A percentile compares a stretch with the other conserved stretches of the same genome.
These are phyloP conservation scores for Perca schrenkii DNA, from an alignment of 2,113 vertebrate genomes.

Conservation along the genomic window DNA sequence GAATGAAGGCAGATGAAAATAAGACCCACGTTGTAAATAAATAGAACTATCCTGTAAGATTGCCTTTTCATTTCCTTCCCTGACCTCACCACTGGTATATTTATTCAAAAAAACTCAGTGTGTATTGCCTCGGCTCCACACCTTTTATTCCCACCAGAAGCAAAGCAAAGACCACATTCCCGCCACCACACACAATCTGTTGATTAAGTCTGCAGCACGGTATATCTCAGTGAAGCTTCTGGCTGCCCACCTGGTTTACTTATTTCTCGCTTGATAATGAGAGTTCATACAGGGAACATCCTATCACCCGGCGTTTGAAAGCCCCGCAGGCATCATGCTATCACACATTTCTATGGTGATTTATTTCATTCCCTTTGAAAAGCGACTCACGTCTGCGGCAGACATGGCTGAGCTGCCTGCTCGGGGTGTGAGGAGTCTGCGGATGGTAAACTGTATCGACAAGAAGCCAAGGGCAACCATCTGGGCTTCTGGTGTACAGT, in stretches of 20 bases:
- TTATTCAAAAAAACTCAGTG: conserved; percentile 43
- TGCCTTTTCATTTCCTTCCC: conserved; percentile 45
- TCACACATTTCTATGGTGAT: conserved; percentile 68
- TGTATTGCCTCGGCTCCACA: conserved; percentile 9
- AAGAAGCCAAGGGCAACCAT: conserved; percentile 59
- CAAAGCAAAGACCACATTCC: conserved; percentile 26
- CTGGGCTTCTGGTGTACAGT: conserved; percentile 52
- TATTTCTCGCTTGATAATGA: conserved; percentile 71
- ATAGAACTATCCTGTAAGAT: conserved; percentile 30
- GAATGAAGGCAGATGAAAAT: neutral
- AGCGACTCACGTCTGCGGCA: conserved; percentile 52
- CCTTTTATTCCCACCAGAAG: conserved; percentile 47
- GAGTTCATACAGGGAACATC: conserved; percentile 50
- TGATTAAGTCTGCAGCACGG: conserved; percentile 60
- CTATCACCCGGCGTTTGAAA: conserved; percentile 46
- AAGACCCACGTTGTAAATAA: neutral
- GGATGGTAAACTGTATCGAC: conserved; percentile 67
- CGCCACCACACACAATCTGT: conserved; percentile 45
- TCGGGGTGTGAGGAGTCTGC: conserved; percentile 17
- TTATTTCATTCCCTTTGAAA: conserved; percentile 67
- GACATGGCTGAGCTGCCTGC: conserved; percentile 31
- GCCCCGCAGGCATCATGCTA: conserved; percentile 52
- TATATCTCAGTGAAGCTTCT: conserved; percentile 45
- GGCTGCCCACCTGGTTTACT: conserved; percentile 63
- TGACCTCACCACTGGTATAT: conserved; percentile 42